These are phyloP conservation scores for Mellivora capensis DNA, from an alignment of 2,113 vertebrate genomes.

Conservation along the genomic window DNA sequence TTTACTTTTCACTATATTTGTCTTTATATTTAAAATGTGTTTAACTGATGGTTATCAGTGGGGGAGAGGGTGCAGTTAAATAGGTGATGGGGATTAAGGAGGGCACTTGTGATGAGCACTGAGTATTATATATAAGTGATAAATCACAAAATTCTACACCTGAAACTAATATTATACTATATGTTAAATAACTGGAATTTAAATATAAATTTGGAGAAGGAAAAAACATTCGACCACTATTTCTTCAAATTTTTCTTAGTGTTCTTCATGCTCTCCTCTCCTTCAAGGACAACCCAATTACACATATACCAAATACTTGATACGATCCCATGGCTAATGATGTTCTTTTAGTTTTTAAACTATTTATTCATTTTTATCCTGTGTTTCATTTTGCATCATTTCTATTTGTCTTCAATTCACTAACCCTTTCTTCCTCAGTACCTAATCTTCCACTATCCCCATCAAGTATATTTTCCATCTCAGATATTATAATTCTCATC, in stretches of 20 bases:
- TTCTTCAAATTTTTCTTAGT: not conserved
- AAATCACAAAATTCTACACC: not conserved
- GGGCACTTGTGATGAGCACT: not conserved
- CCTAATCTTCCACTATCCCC: not conserved
- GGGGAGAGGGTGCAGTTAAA: not conserved
- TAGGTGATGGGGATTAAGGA: not conserved
- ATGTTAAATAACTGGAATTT: not conserved
- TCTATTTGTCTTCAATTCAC: not conserved
- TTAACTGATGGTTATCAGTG: not conserved
- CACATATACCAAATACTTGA: not conserved
- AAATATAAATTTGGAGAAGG: not conserved
- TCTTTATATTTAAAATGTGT: not conserved
- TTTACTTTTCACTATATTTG: not conserved
- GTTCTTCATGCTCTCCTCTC: not conserved
- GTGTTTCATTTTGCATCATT: not conserved
- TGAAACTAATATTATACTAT: not conserved
- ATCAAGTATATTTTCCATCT: not conserved
- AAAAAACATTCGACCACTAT: not conserved
- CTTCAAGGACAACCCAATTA: not conserved
- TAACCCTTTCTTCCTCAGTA: not conserved
- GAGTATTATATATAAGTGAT: not conserved
- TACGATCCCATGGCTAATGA: not conserved
- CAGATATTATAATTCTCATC: not conserved
- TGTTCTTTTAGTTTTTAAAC: not conserved
- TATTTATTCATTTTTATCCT: not conserved